Evolutionary conservation across 2,113 vertebrate genomes (phyloP), one percentile per base, ranked within the genome.

Genomic region (Chaenogobius annularis): DNA sequence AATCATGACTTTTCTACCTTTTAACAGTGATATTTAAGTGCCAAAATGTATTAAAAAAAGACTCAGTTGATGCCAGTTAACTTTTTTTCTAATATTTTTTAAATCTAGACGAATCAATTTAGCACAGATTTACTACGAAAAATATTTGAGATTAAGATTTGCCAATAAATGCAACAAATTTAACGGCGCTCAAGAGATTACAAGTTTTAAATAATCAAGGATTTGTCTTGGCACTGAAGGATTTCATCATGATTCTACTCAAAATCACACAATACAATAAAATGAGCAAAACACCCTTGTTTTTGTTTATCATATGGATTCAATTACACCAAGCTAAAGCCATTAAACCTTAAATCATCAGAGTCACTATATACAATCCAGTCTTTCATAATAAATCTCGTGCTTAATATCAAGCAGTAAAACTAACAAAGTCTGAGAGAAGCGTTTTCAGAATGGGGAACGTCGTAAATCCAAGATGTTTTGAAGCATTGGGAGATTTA

Each of bases 361-460:
- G 9, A 65, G n/a, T 66, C 43, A 23, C 61, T 43, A 7, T 43
- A 7, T 23, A 10, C 11, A 44, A 58, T 17, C 26, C 44, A 31
- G 43, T 35, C 43, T 47, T 66, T 66, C n/a, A 14, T 64, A 43
- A 64, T 43, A 64, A 44, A 66, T 23, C 43, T 65, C 44, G n/a
- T 72, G 9, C 31, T 46, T 73, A 37, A 66, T 26, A 66, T 50
- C 4, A 66, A 66, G 63, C 9, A 17, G 46, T 31, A 66, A 48
- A 66, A 65, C 10, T 14, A 12, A 47, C n/a, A 56, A 20, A 67
- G 54, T 35, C 43, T 66, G 6, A 55, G 26, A 1, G 26, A 31
- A 31, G 10, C 26, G 15, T 73, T 23, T 68, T 20, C 13, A 71
- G 5, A 50, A n/a, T 46, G 26, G 46, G 58, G 47, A 31, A 47